Evolutionary conservation across 2,888 invertebrate genomes (phyloP).

Genomic region (Tholera decimalis): DNA sequence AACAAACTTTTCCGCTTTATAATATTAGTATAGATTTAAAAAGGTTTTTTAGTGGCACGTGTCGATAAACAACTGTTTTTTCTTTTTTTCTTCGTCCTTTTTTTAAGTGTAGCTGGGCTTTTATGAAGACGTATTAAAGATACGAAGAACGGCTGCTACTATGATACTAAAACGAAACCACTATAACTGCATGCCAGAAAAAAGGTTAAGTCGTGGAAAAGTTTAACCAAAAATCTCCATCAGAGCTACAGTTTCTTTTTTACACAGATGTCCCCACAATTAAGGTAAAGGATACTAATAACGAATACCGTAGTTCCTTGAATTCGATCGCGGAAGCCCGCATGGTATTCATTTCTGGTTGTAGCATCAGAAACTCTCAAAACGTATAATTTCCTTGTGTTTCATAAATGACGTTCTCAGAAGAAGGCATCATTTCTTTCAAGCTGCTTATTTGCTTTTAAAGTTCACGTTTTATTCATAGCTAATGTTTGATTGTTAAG

Average conservation of each 20-base stretch:
- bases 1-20: too few relatives aligned
- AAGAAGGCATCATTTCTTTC: constrained; percentile 26
- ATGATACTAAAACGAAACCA: background rate
- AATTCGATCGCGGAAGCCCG: constrained; percentile 52
- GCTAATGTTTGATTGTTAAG: constrained; percentile 32
- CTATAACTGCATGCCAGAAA: background rate
- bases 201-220: background rate
- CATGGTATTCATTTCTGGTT: constrained; percentile 35
- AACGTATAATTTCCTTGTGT: constrained; percentile 40
- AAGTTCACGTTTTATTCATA: constrained; percentile 43
- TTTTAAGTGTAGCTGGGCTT: too few relatives aligned
- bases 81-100: too few relatives aligned
- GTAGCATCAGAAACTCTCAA: constrained; percentile 36
- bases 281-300: constrained; percentile 21
- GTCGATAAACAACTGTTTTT: too few relatives aligned
- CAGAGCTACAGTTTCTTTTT: background rate
- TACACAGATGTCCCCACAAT: background rate
- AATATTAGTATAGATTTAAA: too few relatives aligned
- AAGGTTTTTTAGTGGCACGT: too few relatives aligned
- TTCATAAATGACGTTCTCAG: constrained; percentile 42
- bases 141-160: background rate
- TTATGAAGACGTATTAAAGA: too few relatives aligned
- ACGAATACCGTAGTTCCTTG: constrained; percentile 36
- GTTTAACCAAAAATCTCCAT: background rate
- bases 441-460: constrained; percentile 46